A percentile compares a stretch with the other conserved stretches of the same genome.
Conservation (phyloP, 2,797 vertebrate species). For the Trichosurus vulpecula region DNA sequence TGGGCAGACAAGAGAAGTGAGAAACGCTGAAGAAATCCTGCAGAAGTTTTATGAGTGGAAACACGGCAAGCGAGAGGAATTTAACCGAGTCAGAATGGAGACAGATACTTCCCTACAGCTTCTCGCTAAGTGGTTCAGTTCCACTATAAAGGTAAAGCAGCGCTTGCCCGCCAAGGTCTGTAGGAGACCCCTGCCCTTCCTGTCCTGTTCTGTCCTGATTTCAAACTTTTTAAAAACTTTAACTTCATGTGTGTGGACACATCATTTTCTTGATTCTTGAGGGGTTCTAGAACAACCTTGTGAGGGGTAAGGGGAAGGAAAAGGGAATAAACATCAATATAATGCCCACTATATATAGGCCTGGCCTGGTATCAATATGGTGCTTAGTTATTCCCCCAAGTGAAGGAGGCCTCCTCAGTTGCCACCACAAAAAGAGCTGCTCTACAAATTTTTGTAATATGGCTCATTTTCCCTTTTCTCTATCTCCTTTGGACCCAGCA, state of each 20-base stretch:
- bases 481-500: too few relatives aligned
- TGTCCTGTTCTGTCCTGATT: constrained; percentile 10
- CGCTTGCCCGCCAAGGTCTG: not conserved
- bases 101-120: constrained; percentile 79
- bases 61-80: constrained; percentile 79
- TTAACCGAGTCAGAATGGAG: constrained; percentile 79
- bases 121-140: constrained; percentile 82
- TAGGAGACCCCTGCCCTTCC: not conserved
- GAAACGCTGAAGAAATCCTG: constrained; percentile 79
- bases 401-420: too few relatives aligned
- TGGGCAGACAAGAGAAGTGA: constrained; percentile 73
- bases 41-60: constrained; percentile 85
- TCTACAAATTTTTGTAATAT: too few relatives aligned
- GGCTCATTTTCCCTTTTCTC: too few relatives aligned
- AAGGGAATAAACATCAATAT: not conserved
- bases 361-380: not conserved
- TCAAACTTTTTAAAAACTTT: not conserved
- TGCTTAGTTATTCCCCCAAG: not conserved
- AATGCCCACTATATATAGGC: not conserved
- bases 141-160: constrained; percentile 78
- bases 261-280: not conserved
- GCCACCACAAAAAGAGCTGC: too few relatives aligned
- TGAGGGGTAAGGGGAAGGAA: not conserved
- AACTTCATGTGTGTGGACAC: not conserved
- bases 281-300: not conserved